Percentiles rank a stretch among this genome's conserved stretches.
Conservation (phyloP, 2,797 vertebrate species). For the Phyllotis vaccarum region DNA sequence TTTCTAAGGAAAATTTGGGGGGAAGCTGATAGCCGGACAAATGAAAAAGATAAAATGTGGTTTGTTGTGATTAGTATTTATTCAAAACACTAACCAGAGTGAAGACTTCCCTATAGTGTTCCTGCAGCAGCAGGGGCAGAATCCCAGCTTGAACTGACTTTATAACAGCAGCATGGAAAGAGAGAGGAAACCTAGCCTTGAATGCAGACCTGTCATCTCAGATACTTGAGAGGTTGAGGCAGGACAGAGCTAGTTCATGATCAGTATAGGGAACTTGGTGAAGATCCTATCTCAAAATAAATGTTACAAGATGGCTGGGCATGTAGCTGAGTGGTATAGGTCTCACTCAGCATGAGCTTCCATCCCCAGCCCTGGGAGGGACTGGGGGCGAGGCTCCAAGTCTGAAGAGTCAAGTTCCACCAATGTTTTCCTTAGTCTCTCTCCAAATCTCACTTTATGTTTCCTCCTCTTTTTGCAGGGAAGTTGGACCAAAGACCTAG, state of each 20-base stretch:
- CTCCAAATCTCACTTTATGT: background rate
- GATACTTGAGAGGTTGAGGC: background rate
- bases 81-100: background rate
- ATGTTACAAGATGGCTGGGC: background rate
- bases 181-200: background rate
- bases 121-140: background rate
- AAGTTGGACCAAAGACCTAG: background rate
- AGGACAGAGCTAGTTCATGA: background rate
- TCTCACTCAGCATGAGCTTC: background rate
- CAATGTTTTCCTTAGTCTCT: background rate
- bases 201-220: too few species aligned
- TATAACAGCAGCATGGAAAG: background rate
- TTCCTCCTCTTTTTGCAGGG: background rate
- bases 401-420: background rate
- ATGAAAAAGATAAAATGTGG: background rate
- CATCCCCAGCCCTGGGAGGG: too few species aligned
- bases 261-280: background rate
- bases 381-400: fast-evolving
- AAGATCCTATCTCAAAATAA: background rate
- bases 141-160: background rate
- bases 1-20: background rate
- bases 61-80: background rate
- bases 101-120: background rate
- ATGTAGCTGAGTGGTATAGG: background rate
- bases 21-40: background rate